phyloP scores from a whole-genome alignment of 2,888 invertebrate species.

The Tetragnatha montana region DNA sequence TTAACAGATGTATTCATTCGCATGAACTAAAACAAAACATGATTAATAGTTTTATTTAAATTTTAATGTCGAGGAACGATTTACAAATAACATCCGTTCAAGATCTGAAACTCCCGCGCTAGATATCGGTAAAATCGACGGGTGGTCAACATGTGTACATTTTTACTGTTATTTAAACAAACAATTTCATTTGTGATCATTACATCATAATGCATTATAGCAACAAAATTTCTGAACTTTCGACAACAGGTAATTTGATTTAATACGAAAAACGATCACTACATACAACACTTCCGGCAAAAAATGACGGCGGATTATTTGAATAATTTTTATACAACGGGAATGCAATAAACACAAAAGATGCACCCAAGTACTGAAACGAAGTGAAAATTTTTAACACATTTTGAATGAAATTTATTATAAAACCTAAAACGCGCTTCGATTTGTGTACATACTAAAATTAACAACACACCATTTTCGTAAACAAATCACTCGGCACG shows the following conservation, averaged over 20 bases:
- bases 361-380: neutral
- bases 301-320: neutral
- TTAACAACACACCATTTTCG: slow-evolving; percentile 59
- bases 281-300: neutral
- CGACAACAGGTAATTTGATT: neutral
- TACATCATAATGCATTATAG: too few relatives aligned
- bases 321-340: neutral
- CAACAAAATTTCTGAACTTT: too few relatives aligned
- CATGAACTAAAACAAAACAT: too few relatives aligned
- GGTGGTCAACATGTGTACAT: slow-evolving; percentile 17
- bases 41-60: too few relatives aligned
- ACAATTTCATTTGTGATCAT: too few relatives aligned
- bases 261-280: neutral
- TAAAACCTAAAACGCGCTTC: too few relatives aligned
- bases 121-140: neutral
- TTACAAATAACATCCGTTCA: neutral
- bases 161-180: neutral
- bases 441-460: neutral
- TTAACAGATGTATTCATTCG: too few relatives aligned
- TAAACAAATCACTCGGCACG: slow-evolving; percentile 47
- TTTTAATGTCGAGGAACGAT: too few relatives aligned
- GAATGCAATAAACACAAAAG: neutral
- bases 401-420: too few relatives aligned
- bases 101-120: slow-evolving; percentile 61
- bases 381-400: too few relatives aligned